A percentile compares a stretch with the other conserved stretches of the same genome.
phyloP scores from a whole-genome alignment of 2,113 vertebrate species.

The Mastomys natalensis region DNA sequence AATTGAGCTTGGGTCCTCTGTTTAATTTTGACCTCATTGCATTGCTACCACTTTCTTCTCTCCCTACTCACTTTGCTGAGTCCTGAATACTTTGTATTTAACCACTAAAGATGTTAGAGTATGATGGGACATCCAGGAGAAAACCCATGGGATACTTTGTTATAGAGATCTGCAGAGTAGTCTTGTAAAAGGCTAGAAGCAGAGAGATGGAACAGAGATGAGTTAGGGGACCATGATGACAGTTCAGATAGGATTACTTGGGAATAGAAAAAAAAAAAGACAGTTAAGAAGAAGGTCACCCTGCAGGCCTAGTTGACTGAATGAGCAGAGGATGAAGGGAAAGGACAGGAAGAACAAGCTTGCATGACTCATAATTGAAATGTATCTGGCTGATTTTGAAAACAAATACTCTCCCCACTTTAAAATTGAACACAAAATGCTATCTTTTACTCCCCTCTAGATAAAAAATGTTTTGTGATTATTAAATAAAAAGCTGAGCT shows the following conservation, averaged over 20 bases:
- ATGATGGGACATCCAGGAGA: neutral
- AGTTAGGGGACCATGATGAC: neutral
- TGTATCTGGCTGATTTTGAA: neutral
- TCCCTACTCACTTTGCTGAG: neutral
- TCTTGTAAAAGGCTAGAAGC: neutral
- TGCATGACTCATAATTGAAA: conserved; percentile 20
- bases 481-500: neutral
- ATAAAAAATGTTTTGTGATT: neutral
- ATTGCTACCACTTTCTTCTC: neutral
- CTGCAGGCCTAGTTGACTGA: neutral
- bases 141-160: neutral
- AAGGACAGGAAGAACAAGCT: neutral
- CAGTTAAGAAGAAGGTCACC: neutral
- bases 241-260: neutral
- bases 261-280: neutral
- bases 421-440: conserved; percentile 4
- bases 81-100: neutral
- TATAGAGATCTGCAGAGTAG: neutral
- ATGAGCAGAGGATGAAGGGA: neutral
- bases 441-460: neutral
- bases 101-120: neutral
- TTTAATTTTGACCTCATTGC: neutral
- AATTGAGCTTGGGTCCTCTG: neutral
- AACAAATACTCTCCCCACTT: neutral
- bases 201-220: neutral